Evolutionary conservation across 2,888 invertebrate genomes (phyloP).

Genomic region (Ophion obscuratus): DNA sequence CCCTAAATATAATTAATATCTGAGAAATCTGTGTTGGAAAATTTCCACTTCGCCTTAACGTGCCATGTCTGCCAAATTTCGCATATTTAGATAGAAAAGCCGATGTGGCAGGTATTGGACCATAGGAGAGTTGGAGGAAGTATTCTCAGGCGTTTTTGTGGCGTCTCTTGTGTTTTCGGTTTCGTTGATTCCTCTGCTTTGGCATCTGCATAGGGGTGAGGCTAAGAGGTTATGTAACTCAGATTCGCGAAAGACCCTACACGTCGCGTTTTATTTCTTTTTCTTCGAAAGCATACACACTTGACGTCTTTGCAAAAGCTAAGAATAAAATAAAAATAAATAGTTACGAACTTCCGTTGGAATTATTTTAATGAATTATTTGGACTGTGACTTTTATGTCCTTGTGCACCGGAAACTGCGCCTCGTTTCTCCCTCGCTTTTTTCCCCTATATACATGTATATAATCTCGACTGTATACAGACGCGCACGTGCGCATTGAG

Average conservation of each 20-base stretch:
- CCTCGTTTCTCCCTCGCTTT: conserved; percentile 57
- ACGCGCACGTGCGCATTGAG: conserved; percentile 59
- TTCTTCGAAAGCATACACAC: neutral
- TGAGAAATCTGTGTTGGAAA: neutral
- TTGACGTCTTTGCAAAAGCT: neutral
- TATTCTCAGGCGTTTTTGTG: neutral
- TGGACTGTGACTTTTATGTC: conserved; percentile 33
- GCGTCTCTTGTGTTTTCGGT: neutral
- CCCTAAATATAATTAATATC: neutral
- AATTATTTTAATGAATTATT: conserved; percentile 36
- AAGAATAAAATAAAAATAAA: conserved; percentile 11
- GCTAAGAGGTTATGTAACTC: neutral
- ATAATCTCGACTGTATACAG: conserved; percentile 56
- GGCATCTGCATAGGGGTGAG: neutral
- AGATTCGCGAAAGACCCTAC: neutral
- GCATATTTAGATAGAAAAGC: neutral
- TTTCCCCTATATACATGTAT: conserved; percentile 45
- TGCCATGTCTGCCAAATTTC: neutral
- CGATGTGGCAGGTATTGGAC: neutral
- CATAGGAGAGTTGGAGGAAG: neutral
- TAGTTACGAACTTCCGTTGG: conserved; percentile 20
- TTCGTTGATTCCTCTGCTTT: too few species aligned
- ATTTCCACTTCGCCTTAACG: neutral
- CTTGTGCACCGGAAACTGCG: conserved; percentile 65
- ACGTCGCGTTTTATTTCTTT: neutral